Conservation (phyloP, 1,140 invertebrate species). For the Pachyrhynchus sulphureomaculatus region DNA sequence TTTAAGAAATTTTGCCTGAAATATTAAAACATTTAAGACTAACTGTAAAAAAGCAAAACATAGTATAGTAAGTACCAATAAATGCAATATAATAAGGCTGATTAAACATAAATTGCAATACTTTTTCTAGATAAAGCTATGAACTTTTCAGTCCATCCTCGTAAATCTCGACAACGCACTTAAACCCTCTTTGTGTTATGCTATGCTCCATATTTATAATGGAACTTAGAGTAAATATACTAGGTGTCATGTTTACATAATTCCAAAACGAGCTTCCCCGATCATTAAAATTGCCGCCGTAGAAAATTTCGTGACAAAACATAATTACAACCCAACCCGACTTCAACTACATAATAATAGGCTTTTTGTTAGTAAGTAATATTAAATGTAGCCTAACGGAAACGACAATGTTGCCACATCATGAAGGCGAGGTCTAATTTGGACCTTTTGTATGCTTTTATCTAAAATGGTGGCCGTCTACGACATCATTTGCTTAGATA, state of each 20-base stretch:
- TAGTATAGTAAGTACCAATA: too few species aligned
- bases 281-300: slow-evolving; percentile 11
- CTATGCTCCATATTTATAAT: slow-evolving; percentile 10
- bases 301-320: slow-evolving; percentile 23
- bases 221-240: slow-evolving; percentile 20
- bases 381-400: neutral
- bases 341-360: neutral
- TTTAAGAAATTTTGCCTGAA: too few species aligned
- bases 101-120: too few species aligned
- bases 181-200: too few species aligned
- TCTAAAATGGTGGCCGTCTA: too few species aligned
- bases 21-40: too few species aligned
- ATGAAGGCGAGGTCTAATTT: neutral
- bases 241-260: slow-evolving; percentile 25
- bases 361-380: neutral
- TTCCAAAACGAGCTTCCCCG: slow-evolving; percentile 10
- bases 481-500: too few species aligned
- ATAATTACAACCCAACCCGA: slow-evolving; percentile 14
- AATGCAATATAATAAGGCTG: too few species aligned
- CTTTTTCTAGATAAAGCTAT: too few species aligned
- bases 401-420: neutral
- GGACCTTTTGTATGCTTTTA: neutral
- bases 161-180: too few species aligned
- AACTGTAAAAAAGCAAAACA: too few species aligned
- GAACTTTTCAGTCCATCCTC: too few species aligned